Percentiles rank a stretch among this genome's conserved stretches.
phyloP scores from a whole-genome alignment of 1,140 invertebrate species.

The Mizuhopecten yessoensis region DNA sequence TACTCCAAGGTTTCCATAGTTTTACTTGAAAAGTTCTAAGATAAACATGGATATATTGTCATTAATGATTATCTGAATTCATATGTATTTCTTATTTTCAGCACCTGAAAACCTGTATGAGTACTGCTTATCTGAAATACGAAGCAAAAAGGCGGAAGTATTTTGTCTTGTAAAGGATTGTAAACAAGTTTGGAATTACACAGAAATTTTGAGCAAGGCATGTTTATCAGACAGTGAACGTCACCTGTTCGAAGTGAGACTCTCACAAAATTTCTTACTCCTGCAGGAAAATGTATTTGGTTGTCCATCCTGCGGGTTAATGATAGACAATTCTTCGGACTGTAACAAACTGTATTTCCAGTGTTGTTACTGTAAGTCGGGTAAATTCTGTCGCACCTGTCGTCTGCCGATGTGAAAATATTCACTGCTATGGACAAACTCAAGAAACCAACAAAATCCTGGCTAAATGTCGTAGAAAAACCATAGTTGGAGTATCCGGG shows the following conservation, averaged over 20 bases:
- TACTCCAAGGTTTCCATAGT: too few species aligned
- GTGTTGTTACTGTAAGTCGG: background rate
- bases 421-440: background rate
- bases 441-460: background rate
- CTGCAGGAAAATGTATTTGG: background rate
- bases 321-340: background rate
- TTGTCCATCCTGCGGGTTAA: background rate
- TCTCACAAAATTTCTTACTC: background rate
- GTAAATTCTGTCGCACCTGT: background rate
- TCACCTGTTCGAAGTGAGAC: background rate
- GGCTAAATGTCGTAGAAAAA: background rate
- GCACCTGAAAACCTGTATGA: background rate
- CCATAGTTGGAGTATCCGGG: background rate
- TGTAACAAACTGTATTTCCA: background rate
- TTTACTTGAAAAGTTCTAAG: too few species aligned
- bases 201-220: background rate
- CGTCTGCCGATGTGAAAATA: background rate
- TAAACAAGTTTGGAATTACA: background rate
- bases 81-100: too few species aligned
- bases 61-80: too few species aligned
- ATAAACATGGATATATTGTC: too few species aligned
- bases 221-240: background rate
- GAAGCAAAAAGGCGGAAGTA: background rate
- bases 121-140: background rate
- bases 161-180: background rate